A percentile compares a stretch with the other conserved stretches of the same genome.
Evolutionary conservation across 1,140 invertebrate genomes (phyloP).

Genomic region (Aleiodes sp.): DNA sequence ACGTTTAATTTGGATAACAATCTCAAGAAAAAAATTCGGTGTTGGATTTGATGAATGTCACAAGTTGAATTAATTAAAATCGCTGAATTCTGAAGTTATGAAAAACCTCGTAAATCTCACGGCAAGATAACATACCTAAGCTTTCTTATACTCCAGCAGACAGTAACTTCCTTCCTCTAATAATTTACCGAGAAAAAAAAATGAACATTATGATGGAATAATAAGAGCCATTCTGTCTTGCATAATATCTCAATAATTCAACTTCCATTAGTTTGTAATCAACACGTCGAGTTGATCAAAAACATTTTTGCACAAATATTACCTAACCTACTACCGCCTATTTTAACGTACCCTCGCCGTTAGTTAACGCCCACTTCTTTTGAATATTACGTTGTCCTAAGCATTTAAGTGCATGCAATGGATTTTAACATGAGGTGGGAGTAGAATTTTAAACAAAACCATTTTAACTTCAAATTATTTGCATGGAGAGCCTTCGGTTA

Average conservation of each 20-base stretch:
- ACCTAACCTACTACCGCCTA: neutral
- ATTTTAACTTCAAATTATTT: constrained; percentile 6
- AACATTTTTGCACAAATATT: constrained; percentile 37
- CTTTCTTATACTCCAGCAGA: constrained; percentile 61
- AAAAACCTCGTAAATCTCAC: constrained; percentile 51
- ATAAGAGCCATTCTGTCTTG: constrained; percentile 47
- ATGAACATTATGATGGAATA: constrained; percentile 63
- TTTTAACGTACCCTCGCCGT: neutral
- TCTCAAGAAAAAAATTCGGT: neutral
- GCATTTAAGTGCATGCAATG: constrained; percentile 60
- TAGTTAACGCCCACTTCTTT: constrained; percentile 59
- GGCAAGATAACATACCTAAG: constrained; percentile 56
- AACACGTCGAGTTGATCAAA: constrained; percentile 59
- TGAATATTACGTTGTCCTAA: constrained; percentile 65
- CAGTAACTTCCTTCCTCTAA: constrained; percentile 58
- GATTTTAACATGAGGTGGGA: neutral
- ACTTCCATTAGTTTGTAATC: constrained; percentile 64
- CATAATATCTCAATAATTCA: constrained; percentile 68
- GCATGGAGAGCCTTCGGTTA: neutral
- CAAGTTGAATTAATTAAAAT: constrained; percentile 2
- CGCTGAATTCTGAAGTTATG: neutral
- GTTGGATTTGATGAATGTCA: neutral
- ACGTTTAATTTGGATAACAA: neutral
- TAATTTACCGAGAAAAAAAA: constrained; percentile 60
- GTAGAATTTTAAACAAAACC: constrained; percentile 5